Conservation (phyloP, 2,797 vertebrate genomes). For the Acrocephalus scirpaceus region DNA sequence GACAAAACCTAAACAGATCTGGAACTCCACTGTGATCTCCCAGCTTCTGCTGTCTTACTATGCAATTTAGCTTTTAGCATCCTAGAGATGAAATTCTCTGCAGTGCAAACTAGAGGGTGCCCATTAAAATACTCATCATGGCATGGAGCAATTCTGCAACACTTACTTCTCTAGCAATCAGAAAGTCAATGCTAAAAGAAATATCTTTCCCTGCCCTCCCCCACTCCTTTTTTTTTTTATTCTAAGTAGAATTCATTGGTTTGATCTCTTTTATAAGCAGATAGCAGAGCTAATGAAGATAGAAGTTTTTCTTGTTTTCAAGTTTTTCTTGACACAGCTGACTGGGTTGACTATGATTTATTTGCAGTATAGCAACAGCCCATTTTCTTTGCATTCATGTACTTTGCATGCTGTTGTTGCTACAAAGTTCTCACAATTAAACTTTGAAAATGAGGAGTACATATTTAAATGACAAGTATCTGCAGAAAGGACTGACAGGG, state of each 20-base stretch:
- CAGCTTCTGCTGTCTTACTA: neutral
- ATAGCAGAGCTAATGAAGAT: neutral
- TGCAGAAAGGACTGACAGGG: neutral
- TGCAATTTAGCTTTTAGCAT: neutral
- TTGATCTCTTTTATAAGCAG: neutral
- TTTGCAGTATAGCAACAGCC: neutral
- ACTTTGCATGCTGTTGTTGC: neutral
- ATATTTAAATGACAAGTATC: neutral
- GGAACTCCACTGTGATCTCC: neutral
- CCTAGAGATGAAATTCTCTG: neutral
- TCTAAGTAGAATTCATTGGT: neutral
- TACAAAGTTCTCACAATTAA: neutral
- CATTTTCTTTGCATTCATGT: neutral
- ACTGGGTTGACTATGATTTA: neutral
- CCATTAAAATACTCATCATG: neutral
- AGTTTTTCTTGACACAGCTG: neutral
- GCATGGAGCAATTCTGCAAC: neutral
- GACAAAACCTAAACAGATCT: conserved; percentile 9
- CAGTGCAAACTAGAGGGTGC: neutral
- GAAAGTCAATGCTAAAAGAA: neutral
- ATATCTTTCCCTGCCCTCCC: accelerated
- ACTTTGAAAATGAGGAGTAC: neutral
- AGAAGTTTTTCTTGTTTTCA: neutral
- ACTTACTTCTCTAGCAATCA: neutral
- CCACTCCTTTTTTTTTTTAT: accelerated